A percentile compares a stretch with the other conserved stretches of the same genome.
Conservation (phyloP, 1,140 invertebrate species). For the Drosophila pallidifrons region DNA sequence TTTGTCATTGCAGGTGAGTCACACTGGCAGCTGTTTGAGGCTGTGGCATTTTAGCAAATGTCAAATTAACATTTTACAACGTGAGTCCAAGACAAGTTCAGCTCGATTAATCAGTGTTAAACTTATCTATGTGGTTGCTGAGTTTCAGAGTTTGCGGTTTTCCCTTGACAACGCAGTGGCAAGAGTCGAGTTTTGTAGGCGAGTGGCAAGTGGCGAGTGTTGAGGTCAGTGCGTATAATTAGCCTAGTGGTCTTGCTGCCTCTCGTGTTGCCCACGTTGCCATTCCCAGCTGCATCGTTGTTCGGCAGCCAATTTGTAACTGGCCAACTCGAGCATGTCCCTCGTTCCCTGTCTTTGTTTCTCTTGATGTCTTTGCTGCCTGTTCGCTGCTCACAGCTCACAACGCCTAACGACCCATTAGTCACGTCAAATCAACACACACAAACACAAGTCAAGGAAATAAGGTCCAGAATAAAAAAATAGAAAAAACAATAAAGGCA, state of each 20-base stretch:
- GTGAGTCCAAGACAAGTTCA: conserved; percentile 11
- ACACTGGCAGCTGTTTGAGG: neutral
- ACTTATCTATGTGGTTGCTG: neutral
- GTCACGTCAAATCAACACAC: conserved; percentile 80
- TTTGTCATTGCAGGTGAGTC: conserved; percentile 49
- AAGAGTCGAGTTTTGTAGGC: neutral
- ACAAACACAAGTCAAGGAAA: conserved; percentile 45
- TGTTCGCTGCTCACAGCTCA: conserved; percentile 33
- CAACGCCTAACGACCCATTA: conserved; percentile 71
- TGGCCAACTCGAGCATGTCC: conserved; percentile 38
- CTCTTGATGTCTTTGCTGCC: conserved; percentile 31
- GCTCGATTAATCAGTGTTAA: conserved; percentile 6
- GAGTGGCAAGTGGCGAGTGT: no score
- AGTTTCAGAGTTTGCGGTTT: neutral
- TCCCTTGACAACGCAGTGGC: conserved; percentile 40
- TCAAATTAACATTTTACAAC: conserved; percentile 16
- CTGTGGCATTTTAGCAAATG: conserved; percentile 27
- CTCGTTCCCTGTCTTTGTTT: conserved; percentile 4
- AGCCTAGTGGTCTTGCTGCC: conserved; percentile 29
- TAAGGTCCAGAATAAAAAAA: conserved; percentile 30
- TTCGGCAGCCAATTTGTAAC: conserved; percentile 61
- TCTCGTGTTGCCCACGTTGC: conserved; percentile 4
- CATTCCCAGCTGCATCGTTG: conserved; percentile 31
- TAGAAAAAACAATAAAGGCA: conserved; percentile 64
- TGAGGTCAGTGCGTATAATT: conserved; percentile 44